phyloP scores from a whole-genome alignment of 2,888 invertebrate genomes.

The Andricus quercusramuli region DNA sequence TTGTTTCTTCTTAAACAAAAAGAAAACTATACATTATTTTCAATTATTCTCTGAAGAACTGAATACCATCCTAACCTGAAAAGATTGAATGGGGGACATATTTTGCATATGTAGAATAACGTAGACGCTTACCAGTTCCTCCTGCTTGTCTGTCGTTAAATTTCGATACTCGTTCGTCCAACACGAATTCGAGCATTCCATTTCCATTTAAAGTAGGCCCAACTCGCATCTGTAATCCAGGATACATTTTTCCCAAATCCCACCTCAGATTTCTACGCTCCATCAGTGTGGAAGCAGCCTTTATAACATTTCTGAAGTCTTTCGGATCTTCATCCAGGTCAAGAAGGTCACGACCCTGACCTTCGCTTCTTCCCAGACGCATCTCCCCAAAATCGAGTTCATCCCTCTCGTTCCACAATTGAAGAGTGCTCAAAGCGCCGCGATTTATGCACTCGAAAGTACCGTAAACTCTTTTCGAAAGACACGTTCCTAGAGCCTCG shows the following conservation, averaged over 20 bases:
- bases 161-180: slow-evolving; percentile 79
- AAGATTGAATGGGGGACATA: not conserved
- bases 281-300: slow-evolving; percentile 78
- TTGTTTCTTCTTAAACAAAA: not conserved
- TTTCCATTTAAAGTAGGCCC: slow-evolving; percentile 86
- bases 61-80: not conserved
- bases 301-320: slow-evolving; percentile 83
- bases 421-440: slow-evolving; percentile 84
- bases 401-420: slow-evolving; percentile 84
- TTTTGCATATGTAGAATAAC: slow-evolving; percentile 5
- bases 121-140: slow-evolving; percentile 16
- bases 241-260: slow-evolving; percentile 87
- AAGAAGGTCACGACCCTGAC: slow-evolving; percentile 84
- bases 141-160: slow-evolving; percentile 32
- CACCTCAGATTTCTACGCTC: slow-evolving; percentile 87
- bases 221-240: slow-evolving; percentile 87
- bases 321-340: slow-evolving; percentile 87
- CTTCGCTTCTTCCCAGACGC: slow-evolving; percentile 82
- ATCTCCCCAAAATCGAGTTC: slow-evolving; percentile 84
- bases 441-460: slow-evolving; percentile 84
- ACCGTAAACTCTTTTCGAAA: slow-evolving; percentile 64
- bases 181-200: slow-evolving; percentile 87
- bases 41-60: not conserved
- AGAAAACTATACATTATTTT: not conserved
- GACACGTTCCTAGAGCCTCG: slow-evolving; percentile 66